Evolutionary conservation across 2,797 vertebrate genomes (phyloP).

Genomic region (Margarornis squamiger): DNA sequence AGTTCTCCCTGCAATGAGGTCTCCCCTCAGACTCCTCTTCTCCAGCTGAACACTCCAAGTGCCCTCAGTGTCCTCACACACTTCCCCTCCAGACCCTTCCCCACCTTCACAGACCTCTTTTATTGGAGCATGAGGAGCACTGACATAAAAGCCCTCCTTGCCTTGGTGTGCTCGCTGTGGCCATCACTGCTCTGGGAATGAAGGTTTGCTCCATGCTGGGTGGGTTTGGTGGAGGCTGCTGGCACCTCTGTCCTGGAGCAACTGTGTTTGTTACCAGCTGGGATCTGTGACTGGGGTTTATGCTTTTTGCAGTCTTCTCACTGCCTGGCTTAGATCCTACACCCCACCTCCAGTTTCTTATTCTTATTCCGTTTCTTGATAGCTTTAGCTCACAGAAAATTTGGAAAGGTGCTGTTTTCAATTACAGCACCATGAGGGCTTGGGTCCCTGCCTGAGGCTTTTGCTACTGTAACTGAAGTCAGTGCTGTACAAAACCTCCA

Average conservation of each 20-base stretch:
- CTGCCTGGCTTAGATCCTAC: background rate
- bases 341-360: background rate
- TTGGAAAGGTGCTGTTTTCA: background rate
- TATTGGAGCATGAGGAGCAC: background rate
- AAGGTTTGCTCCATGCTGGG: background rate
- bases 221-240: background rate
- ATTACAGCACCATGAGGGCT: accelerated
- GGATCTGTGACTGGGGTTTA: too few species aligned
- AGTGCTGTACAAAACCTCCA: background rate
- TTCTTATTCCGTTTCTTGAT: background rate
- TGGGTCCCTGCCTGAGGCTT: background rate
- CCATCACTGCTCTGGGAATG: background rate
- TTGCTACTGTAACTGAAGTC: background rate
- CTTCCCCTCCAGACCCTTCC: background rate
- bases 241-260: background rate
- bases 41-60: background rate
- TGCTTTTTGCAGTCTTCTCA: background rate
- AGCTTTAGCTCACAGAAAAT: background rate
- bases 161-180: background rate
- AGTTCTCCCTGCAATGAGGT: background rate
- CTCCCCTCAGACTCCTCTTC: background rate
- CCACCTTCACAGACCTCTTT: background rate
- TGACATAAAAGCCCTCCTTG: background rate
- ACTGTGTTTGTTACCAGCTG: background rate
- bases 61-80: background rate